Base-by-base conservation (phyloP, 2,113 vertebrate genomes). In the Megaceryle maxima region DNA sequence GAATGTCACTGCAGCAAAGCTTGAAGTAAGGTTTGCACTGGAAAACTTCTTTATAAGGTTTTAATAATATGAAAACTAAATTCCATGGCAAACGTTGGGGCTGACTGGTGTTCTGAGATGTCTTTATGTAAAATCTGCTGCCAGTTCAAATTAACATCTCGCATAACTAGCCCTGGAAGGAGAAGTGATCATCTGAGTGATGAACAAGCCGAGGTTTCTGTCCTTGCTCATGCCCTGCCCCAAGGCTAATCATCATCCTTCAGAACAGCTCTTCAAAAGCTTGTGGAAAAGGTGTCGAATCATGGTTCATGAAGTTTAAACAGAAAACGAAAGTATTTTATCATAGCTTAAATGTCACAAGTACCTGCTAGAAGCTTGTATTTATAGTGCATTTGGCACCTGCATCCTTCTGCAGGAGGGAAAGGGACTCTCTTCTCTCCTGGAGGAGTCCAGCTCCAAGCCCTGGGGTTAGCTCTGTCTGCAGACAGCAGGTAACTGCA, bases 71-170 rank as follows among this genome's bases (percentile, higher is more conserved):
- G 59, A 82, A 83, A 91, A 64, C 29, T 69, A 48, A 89, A 95
- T 80, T 91, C 66, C n/a, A 60, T 35, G 24, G 87, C 74, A 83
- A 91, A 91, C 14, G n/a, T 44, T 44, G 53, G 70, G 74, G 39
- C 62, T 89, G 81, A 37, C 69, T 79, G 74, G 24, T 87, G 48
- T 87, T 85, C 77, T 73, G 70, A 89, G 66, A 60, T 37, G 69
- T 37, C 75, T 90, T 87, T 73, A 87, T 92, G 78, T 78, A 92
- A 94, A 95, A 82, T 62, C 81, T 85, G 29, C 70, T 83, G 90
- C 85, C 88, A 69, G 64, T 75, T 92, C 76, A 90, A 86, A 78
- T 95, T 77, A 97, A 67, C 28, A 33, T 88, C 51, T 87, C 6
- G 1, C 46, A 29, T 74, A 78, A 78, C 56, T 75, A 74, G 44